phyloP scores from a whole-genome alignment of 2,888 invertebrate species.

The Auanema sp. region DNA sequence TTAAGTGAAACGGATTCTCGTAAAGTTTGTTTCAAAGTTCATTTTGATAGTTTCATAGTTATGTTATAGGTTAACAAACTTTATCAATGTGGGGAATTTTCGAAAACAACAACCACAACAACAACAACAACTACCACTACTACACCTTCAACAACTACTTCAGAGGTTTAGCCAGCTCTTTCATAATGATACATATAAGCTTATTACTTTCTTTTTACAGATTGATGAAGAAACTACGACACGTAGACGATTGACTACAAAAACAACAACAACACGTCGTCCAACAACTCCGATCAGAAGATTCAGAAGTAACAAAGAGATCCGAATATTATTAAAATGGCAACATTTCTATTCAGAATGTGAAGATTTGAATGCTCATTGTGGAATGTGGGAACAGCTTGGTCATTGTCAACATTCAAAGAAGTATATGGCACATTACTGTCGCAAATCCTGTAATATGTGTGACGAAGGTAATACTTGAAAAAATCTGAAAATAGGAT shows the following conservation, averaged over 20 bases:
- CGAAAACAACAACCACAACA: constrained; percentile 34
- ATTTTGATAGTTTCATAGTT: background rate
- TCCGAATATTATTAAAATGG: background rate
- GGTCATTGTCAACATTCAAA: constrained; percentile 64
- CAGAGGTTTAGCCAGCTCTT: background rate
- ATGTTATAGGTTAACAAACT: constrained; percentile 54
- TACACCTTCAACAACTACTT: constrained; percentile 13
- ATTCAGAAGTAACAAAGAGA: background rate
- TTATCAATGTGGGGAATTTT: constrained; percentile 64
- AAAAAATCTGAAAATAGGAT: constrained; percentile 1
- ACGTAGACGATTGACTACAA: background rate
- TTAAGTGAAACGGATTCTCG: constrained; percentile 54
- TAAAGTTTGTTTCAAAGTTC: constrained; percentile 4
- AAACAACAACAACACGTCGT: constrained; percentile 1
- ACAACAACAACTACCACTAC: constrained; percentile 36
- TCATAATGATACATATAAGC: background rate
- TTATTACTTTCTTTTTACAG: background rate
- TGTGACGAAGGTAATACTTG: constrained; percentile 25
- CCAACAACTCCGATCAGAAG: constrained; percentile 6
- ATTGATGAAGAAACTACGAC: background rate
- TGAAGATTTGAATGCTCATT: constrained; percentile 63
- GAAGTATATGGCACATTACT: constrained; percentile 64
- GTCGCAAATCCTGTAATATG: constrained; percentile 47
- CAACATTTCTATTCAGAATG: constrained; percentile 48
- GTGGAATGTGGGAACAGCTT: constrained; percentile 64